Percentiles rank a stretch among this genome's conserved stretches.
These are phyloP conservation scores for Dolomedes plantarius DNA, from an alignment of 2,888 invertebrate genomes.

Conservation along the genomic window DNA sequence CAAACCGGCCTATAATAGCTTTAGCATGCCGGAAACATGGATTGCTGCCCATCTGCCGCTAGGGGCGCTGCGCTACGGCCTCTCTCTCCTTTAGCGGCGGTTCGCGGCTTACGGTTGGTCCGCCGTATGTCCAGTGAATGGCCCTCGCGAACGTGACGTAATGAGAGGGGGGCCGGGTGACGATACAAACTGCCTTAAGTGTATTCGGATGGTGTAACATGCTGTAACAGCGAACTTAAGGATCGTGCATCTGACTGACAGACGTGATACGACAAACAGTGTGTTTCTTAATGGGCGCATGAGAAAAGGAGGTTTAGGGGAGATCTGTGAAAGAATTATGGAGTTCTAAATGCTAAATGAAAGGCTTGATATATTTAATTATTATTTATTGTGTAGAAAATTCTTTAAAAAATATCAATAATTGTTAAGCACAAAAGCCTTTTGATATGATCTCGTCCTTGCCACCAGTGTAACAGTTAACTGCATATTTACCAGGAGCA, in stretches of 20 bases:
- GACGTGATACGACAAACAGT: background rate
- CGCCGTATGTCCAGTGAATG: conserved; percentile 49
- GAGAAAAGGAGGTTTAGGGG: no score
- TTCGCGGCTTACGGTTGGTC: conserved; percentile 44
- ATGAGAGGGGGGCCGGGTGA: conserved; percentile 40
- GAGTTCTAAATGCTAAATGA: no score
- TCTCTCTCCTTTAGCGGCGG: conserved; percentile 2
- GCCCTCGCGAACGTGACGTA: conserved; percentile 48
- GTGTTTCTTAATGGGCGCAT: background rate
- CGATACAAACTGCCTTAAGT: conserved; percentile 54
- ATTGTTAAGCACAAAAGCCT: no score
- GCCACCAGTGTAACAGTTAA: no score
- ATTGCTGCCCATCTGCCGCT: conserved; percentile 22
- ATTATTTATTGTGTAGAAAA: no score
- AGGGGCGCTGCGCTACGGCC: conserved; percentile 58
- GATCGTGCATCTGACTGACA: conserved; percentile 3
- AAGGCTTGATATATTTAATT: no score
- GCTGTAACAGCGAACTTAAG: conserved; percentile 15
- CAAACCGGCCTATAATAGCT: conserved; percentile 33
- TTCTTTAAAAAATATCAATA: no score
- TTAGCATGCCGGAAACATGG: conserved; percentile 32
- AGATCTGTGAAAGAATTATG: no score
- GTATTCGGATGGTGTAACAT: conserved; percentile 36
- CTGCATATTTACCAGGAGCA: no score
- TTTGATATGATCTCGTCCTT: no score